Conservation (phyloP, 2,888 invertebrate genomes). For the Neoaliturus tenellus region DNA sequence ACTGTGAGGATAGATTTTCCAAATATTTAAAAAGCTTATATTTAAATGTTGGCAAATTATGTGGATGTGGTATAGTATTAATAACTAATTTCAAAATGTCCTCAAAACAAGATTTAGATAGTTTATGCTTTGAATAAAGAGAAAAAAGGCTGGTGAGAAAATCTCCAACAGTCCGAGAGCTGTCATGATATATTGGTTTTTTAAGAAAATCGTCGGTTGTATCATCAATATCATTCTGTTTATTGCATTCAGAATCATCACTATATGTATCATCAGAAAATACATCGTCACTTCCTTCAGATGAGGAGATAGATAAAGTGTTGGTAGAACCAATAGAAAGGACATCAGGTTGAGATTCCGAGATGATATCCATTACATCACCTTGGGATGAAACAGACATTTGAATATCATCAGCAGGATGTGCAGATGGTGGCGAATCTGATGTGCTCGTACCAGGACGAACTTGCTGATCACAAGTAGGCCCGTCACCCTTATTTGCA, state of each 20-base stretch:
- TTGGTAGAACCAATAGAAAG: no score
- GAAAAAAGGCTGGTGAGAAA: neutral
- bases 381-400: no score
- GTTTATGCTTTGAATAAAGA: neutral
- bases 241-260: neutral
- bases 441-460: no score
- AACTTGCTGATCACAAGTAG: no score
- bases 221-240: neutral
- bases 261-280: neutral
- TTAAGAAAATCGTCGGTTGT: neutral
- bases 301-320: no score
- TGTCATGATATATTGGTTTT: neutral
- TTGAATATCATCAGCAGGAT: no score
- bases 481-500: no score
- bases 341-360: no score
- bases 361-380: no score
- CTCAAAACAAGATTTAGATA: neutral
- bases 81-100: neutral
- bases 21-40: neutral
- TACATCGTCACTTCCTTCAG: neutral
- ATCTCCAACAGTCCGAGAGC: neutral
- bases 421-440: no score
- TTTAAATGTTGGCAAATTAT: neutral
- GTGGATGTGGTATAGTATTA: neutral
- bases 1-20: neutral